Percentiles rank a stretch among this genome's conserved stretches.
These are phyloP conservation scores for Cynopterus sphinx DNA, from an alignment of 2,797 vertebrate species.

Conservation along the genomic window DNA sequence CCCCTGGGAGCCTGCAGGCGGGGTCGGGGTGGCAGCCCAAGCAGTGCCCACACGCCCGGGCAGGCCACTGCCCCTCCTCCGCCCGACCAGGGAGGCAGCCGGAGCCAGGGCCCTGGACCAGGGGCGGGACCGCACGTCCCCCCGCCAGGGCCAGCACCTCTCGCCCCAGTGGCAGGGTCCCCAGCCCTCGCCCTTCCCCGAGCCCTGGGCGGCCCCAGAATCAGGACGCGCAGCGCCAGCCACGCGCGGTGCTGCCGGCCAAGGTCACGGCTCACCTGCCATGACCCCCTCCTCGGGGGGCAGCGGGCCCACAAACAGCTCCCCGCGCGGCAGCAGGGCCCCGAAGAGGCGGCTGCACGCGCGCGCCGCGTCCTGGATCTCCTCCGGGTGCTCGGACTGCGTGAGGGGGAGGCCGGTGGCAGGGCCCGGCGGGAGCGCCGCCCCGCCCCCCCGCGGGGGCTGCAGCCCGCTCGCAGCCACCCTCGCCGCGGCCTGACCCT, in stretches of 20 bases:
- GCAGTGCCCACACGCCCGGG: not conserved
- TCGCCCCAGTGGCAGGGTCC: accelerated
- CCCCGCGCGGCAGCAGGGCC: slow-evolving; percentile 88
- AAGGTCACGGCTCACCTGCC: slow-evolving; percentile 83
- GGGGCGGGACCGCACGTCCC: not conserved
- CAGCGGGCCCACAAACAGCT: slow-evolving; percentile 90
- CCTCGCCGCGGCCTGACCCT: slow-evolving; percentile 40
- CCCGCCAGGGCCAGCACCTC: too few species aligned
- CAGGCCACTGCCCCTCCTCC: accelerated
- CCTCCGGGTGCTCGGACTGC: slow-evolving; percentile 88
- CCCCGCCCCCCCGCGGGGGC: not conserved
- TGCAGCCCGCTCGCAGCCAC: not conserved
- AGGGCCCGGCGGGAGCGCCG: not conserved
- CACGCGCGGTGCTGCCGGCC: accelerated
- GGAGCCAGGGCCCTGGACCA: not conserved
- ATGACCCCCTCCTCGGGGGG: slow-evolving; percentile 86
- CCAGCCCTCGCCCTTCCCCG: not conserved
- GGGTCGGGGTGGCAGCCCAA: not conserved
- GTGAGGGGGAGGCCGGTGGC: not conserved
- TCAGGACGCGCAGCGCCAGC: accelerated
- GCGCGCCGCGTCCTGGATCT: slow-evolving; percentile 81
- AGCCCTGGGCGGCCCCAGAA: not conserved
- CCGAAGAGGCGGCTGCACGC: slow-evolving; percentile 90
- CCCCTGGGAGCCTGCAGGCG: slow-evolving; percentile 66
- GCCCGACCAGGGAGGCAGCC: accelerated